These are phyloP conservation scores for Matsumurasca onukii DNA, from an alignment of 1,140 invertebrate genomes.

Conservation along the genomic window DNA sequence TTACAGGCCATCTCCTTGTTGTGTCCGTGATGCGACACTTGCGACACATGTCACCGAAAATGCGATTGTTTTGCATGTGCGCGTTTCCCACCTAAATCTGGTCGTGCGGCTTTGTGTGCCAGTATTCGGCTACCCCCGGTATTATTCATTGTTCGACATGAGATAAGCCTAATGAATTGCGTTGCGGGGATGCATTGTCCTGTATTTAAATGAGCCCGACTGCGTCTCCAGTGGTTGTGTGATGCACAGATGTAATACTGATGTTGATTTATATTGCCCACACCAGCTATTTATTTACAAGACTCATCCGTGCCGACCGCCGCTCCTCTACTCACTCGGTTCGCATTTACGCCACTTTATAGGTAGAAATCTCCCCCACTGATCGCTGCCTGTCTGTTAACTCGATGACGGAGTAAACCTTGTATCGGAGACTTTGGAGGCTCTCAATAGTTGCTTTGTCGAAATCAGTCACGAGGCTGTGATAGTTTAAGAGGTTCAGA, in stretches of 20 bases:
- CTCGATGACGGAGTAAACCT: too few species aligned
- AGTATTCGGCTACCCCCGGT: slow-evolving; percentile 19
- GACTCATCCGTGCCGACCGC: background rate
- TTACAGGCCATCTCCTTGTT: too few species aligned
- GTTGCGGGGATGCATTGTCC: slow-evolving; percentile 5
- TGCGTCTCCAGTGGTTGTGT: too few species aligned
- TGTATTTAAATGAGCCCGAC: slow-evolving; percentile 20
- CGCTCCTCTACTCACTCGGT: background rate
- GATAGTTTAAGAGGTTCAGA: too few species aligned
- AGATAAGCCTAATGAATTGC: slow-evolving; percentile 27
- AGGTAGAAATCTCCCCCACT: too few species aligned
- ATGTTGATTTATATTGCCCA: slow-evolving; percentile 17
- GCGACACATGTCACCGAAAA: background rate
- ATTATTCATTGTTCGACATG: slow-evolving; percentile 14
- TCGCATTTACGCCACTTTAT: too few species aligned
- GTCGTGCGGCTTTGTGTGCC: slow-evolving; percentile 5
- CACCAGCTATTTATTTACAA: slow-evolving; percentile 10
- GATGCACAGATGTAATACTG: slow-evolving; percentile 15
- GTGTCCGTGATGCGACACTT: too few species aligned
- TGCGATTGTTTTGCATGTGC: background rate
- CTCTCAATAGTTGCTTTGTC: too few species aligned
- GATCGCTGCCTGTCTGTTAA: too few species aligned
- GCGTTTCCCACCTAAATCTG: slow-evolving; percentile 19
- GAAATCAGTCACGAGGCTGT: too few species aligned
- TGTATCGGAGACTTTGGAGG: too few species aligned